Evolutionary conservation across 2,113 vertebrate genomes (phyloP).

Genomic region (Cavia aperea): DNA sequence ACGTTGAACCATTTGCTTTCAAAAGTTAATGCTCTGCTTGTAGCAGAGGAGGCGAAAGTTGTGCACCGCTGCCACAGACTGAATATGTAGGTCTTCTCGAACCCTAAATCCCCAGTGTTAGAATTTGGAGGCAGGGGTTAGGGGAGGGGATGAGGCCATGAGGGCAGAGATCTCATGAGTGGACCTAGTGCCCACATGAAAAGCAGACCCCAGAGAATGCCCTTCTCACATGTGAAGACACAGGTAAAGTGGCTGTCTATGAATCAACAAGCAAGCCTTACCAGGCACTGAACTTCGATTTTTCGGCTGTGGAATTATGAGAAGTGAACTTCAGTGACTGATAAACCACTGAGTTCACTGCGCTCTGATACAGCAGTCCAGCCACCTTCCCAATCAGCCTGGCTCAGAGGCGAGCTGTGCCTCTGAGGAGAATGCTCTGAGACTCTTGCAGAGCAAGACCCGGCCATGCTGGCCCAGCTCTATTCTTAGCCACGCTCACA

Average conservation of each 20-base stretch:
- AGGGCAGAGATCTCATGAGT: neutral
- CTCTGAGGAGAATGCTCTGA: neutral
- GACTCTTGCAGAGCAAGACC: neutral
- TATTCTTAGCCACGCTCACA: slow-evolving; percentile 61
- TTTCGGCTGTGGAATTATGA: neutral
- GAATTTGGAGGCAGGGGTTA: neutral
- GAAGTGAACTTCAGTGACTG: neutral
- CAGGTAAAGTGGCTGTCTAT: neutral
- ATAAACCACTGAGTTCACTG: accelerated
- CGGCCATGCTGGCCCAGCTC: slow-evolving; percentile 13
- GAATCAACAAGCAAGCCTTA: neutral
- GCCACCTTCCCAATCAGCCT: neutral
- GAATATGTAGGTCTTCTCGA: no score
- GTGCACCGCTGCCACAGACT: no score
- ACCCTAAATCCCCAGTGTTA: neutral
- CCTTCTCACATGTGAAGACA: neutral
- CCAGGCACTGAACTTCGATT: neutral
- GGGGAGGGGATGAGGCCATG: no score
- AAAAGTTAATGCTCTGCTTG: neutral
- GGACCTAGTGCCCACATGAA: neutral
- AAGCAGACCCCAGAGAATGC: neutral
- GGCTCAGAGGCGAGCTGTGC: neutral
- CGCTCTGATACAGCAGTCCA: neutral
- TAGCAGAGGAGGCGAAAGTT: neutral
- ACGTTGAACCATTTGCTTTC: neutral